phyloP scores from a whole-genome alignment of 2,797 vertebrate genomes.

The Cryptoprocta ferox region DNA sequence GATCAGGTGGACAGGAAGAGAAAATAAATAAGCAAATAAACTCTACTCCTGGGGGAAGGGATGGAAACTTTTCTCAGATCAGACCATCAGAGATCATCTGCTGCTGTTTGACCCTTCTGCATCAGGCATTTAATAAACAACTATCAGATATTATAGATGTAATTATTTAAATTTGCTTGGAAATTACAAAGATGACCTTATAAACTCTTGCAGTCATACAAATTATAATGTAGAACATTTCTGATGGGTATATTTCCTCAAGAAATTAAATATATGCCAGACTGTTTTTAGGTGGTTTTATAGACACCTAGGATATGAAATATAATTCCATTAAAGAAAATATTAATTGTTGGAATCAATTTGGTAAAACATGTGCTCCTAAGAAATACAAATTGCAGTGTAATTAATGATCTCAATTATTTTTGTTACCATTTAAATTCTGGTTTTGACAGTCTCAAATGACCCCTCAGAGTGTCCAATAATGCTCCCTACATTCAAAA shows the following conservation, averaged over 20 bases:
- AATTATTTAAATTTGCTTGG: not conserved
- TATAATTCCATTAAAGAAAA: not conserved
- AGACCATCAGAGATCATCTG: not conserved
- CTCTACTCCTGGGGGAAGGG: not conserved
- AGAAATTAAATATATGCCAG: not conserved
- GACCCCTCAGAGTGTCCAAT: not conserved
- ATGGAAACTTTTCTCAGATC: no score
- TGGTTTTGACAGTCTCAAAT: not conserved
- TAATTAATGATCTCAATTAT: not conserved
- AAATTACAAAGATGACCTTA: not conserved
- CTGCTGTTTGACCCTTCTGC: not conserved
- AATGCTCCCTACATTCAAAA: not conserved
- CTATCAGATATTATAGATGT: not conserved
- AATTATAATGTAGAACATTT: not conserved
- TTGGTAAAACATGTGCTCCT: not conserved
- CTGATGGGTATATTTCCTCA: not conserved
- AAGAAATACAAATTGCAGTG: not conserved
- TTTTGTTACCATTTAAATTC: not conserved
- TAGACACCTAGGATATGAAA: not conserved
- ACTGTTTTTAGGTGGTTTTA: not conserved
- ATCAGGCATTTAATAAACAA: not conserved
- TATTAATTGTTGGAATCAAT: not conserved
- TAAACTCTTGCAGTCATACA: not conserved
- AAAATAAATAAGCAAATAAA: not conserved
- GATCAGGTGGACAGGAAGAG: accelerated